Evolutionary conservation across 2,113 vertebrate genomes (phyloP), one percentile per base, ranked within the genome.

Genomic region (Seriola rivoliana): DNA sequence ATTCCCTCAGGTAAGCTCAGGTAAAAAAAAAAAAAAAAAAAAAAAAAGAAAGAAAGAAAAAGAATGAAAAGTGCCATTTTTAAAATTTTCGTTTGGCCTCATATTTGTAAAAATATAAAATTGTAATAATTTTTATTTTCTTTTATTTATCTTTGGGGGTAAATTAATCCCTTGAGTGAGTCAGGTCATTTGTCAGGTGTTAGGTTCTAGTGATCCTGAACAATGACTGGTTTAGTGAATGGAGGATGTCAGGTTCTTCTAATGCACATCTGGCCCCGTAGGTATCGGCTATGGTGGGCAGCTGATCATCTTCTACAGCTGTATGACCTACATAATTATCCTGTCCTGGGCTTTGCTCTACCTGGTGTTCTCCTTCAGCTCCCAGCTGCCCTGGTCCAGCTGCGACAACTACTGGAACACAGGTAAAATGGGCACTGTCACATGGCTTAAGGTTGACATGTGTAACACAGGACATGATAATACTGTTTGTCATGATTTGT

Each of bases 331-430:
- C 87, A 97, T 97, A 34, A 68, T 99, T 38, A 95, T 99, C 87
- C 91, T 98, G 6, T 89, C 97, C 71, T 99, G 98, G 97, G 96
- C 96, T 6, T 82, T 98, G 38, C 95, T 98, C 86, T 99, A 98
- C 83, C 90, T 99, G 13, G 93, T 96, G 78, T 97, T 95, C 85
- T 98, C 97, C 91, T 99, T 99, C 81, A 93, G 90, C 52, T 73
- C 96, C 0, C 91, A 96, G 72, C 95, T 99, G 0, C 97, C 97
- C 0, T 99, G 97, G 97, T 93, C 96, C 8, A 96, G 34, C 65
- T 99, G 98, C 79, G 86, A 86, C 88, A 97, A 98, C 66, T 36
- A 90, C 77, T 99, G 97, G 97, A 99, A 99, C 84, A 96, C 97
- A 95, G 96, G 97, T 97, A 6, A 58, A n/a, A 67, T 11, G 1